Evolutionary conservation across 2,797 vertebrate species (phyloP).

Genomic region (Paguma larvata): DNA sequence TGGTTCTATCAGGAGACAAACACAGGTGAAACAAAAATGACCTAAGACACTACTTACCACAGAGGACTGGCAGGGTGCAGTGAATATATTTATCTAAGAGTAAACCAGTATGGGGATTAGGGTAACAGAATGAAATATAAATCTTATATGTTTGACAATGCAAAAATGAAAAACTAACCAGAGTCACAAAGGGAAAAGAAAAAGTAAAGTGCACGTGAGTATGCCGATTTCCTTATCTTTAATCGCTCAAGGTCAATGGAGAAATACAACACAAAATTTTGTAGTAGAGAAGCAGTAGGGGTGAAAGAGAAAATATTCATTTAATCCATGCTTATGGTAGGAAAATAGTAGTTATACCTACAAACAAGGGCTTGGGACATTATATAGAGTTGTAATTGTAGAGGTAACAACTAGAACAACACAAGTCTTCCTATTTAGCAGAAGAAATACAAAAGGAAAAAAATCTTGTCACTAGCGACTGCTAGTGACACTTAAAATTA

Average conservation of each 20-base stretch:
- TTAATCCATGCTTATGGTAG: background rate
- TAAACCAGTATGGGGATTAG: background rate
- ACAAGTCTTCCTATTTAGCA: background rate
- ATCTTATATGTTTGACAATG: background rate
- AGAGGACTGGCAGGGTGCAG: background rate
- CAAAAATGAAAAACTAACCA: constrained; percentile 24
- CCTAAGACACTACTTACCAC: background rate
- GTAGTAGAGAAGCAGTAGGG: background rate
- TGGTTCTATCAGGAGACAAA: background rate
- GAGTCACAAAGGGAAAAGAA: background rate
- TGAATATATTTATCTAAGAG: background rate
- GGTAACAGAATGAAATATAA: background rate
- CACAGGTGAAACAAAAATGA: background rate
- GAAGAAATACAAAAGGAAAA: constrained; percentile 29
- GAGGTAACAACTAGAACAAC: constrained; percentile 1
- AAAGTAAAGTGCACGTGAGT: background rate
- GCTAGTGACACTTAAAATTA: background rate
- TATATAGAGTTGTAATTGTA: background rate
- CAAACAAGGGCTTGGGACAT: background rate
- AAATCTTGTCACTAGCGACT: background rate
- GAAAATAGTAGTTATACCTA: background rate
- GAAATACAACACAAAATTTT: background rate
- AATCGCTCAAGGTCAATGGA: background rate
- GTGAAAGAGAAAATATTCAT: background rate
- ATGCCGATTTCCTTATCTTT: background rate